phyloP scores from a whole-genome alignment of 2,113 vertebrate species.

The Callipepla californica region DNA sequence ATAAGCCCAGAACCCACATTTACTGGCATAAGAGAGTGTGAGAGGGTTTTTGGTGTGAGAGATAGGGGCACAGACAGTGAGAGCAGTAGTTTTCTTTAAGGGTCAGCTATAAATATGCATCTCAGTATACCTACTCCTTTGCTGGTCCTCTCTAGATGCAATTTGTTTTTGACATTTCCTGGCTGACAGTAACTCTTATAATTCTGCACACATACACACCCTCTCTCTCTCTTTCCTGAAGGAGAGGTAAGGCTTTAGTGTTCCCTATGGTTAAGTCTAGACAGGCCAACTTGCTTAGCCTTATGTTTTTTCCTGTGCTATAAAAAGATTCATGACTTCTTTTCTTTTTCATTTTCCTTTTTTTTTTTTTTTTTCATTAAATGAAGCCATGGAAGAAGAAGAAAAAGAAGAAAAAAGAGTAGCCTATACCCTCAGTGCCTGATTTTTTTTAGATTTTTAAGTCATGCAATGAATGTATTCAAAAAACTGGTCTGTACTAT shows the following conservation, averaged over 20 bases:
- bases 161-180: background rate
- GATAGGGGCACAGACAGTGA: background rate
- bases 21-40: background rate
- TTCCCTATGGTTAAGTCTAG: background rate
- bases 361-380: background rate
- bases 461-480: background rate
- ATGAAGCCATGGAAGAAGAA: background rate
- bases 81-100: background rate
- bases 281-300: background rate
- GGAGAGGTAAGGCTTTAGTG: background rate
- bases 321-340: background rate
- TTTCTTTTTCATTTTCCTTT: background rate
- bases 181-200: background rate
- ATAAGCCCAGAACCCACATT: background rate
- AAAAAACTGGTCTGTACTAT: background rate
- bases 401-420: background rate
- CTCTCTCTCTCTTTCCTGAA: background rate
- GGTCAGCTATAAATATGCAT: background rate
- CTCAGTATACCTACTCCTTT: background rate
- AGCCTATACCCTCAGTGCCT: fast-evolving
- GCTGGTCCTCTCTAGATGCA: background rate
- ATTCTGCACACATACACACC: background rate
- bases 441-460: background rate
- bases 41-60: background rate
- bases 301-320: background rate